phyloP scores from a whole-genome alignment of 2,888 invertebrate species.

The Quadroppia sp. region DNA sequence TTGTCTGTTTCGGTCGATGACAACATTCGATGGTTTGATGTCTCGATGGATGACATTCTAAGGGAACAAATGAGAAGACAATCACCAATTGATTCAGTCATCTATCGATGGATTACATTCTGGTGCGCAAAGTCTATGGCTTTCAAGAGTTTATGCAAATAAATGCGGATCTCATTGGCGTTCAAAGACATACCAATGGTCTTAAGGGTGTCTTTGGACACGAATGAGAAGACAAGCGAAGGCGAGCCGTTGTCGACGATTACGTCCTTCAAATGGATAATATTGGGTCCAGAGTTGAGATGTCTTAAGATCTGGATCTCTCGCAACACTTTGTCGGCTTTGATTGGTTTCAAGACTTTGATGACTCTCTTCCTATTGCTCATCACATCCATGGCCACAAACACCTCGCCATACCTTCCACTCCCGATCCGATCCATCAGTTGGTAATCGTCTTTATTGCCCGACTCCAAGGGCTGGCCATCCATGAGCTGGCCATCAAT shows the following conservation, averaged over 20 bases:
- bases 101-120: background rate
- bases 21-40: constrained; percentile 23
- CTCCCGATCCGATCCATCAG: constrained; percentile 2
- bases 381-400: constrained; percentile 17
- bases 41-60: constrained; percentile 20
- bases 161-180: background rate
- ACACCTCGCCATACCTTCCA: constrained; percentile 27
- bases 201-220: background rate
- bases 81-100: background rate
- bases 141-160: background rate
- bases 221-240: background rate
- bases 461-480: background rate
- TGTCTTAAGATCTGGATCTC: background rate
- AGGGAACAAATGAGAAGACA: background rate
- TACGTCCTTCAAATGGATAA: background rate
- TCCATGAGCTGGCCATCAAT: background rate
- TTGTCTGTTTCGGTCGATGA: background rate
- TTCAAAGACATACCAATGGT: background rate
- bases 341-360: constrained; percentile 8
- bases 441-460: constrained; percentile 13
- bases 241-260: background rate
- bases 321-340: background rate
- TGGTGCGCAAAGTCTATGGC: constrained; percentile 7
- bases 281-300: background rate
- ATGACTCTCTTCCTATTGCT: background rate